phyloP scores from a whole-genome alignment of 2,888 invertebrate species.

The Meteorus cinctellus region DNA sequence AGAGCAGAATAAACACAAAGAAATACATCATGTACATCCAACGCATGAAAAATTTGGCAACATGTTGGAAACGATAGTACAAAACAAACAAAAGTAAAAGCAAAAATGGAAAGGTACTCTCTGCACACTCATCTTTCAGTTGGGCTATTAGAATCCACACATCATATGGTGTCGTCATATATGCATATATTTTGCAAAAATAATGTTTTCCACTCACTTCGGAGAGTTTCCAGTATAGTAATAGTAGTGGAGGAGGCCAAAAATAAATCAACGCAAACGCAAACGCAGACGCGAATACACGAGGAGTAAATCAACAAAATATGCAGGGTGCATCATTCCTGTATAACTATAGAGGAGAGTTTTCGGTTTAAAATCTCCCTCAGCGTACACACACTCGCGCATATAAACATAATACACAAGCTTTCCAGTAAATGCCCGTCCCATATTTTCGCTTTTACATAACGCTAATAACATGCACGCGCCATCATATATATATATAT shows the following conservation, averaged over 20 bases:
- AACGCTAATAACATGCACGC: slow-evolving; percentile 47
- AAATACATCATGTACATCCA: neutral
- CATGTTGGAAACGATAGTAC: slow-evolving; percentile 11
- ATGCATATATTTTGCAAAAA: slow-evolving; percentile 2
- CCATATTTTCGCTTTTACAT: slow-evolving; percentile 63
- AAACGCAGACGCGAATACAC: slow-evolving; percentile 29
- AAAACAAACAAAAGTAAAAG: neutral
- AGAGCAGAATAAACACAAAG: neutral
- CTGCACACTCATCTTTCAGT: slow-evolving; percentile 50
- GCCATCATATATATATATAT: neutral
- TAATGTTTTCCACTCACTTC: slow-evolving; percentile 16
- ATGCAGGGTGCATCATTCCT: slow-evolving; percentile 24
- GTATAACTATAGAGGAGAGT: slow-evolving; percentile 1
- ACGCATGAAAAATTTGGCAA: neutral
- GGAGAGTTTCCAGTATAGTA: slow-evolving; percentile 12
- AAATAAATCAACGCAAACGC: slow-evolving; percentile 41
- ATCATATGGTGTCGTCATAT: slow-evolving; percentile 6
- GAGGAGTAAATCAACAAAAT: slow-evolving; percentile 23
- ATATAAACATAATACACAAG: slow-evolving; percentile 4
- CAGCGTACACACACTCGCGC: neutral
- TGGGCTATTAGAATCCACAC: slow-evolving; percentile 4
- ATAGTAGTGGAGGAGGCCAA: slow-evolving; percentile 28
- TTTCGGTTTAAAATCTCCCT: slow-evolving; percentile 15
- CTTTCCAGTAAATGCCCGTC: slow-evolving; percentile 53
- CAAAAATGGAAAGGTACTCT: slow-evolving; percentile 49